phyloP scores from a whole-genome alignment of 2,797 vertebrate genomes.

The Kryptolebias ocellatus region DNA sequence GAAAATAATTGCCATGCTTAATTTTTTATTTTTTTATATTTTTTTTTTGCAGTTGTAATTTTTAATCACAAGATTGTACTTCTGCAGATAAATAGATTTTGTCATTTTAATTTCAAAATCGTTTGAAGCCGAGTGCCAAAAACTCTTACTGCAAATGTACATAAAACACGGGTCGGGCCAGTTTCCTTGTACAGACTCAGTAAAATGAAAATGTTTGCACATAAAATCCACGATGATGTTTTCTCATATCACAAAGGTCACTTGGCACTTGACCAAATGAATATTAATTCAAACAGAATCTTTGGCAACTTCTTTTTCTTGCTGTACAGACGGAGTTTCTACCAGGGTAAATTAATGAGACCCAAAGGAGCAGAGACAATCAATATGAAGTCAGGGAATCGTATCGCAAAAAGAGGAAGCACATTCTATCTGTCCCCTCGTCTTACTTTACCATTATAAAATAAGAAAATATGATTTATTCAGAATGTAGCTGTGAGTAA shows the following conservation, averaged over 20 bases:
- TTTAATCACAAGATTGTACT: slow-evolving; percentile 17
- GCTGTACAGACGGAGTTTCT: not conserved
- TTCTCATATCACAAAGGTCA: slow-evolving; percentile 29
- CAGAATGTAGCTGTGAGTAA: slow-evolving; percentile 33
- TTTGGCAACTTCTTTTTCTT: slow-evolving; percentile 1
- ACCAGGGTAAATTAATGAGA: slow-evolving; percentile 7
- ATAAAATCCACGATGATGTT: slow-evolving; percentile 27
- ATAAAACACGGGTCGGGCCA: slow-evolving; percentile 38
- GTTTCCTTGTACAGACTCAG: slow-evolving; percentile 44
- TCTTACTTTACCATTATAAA: slow-evolving; percentile 29
- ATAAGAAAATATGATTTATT: slow-evolving; percentile 5
- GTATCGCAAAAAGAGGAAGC: slow-evolving; percentile 20
- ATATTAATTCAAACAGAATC: slow-evolving; percentile 17
- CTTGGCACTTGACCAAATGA: slow-evolving; percentile 29
- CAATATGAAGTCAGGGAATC: slow-evolving; percentile 11
- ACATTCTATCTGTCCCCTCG: not conserved
- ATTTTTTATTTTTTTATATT: not conserved
- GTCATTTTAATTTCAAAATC: slow-evolving; percentile 8
- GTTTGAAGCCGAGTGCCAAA: slow-evolving; percentile 9
- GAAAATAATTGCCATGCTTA: slow-evolving; percentile 5
- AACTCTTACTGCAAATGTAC: slow-evolving; percentile 22
- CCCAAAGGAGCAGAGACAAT: slow-evolving; percentile 13
- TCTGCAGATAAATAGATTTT: slow-evolving; percentile 9
- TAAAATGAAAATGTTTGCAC: slow-evolving; percentile 56
- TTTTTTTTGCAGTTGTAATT: slow-evolving; percentile 24